Evolutionary conservation across 2,888 invertebrate species (phyloP).

Genomic region (Pediacus dermestoides): DNA sequence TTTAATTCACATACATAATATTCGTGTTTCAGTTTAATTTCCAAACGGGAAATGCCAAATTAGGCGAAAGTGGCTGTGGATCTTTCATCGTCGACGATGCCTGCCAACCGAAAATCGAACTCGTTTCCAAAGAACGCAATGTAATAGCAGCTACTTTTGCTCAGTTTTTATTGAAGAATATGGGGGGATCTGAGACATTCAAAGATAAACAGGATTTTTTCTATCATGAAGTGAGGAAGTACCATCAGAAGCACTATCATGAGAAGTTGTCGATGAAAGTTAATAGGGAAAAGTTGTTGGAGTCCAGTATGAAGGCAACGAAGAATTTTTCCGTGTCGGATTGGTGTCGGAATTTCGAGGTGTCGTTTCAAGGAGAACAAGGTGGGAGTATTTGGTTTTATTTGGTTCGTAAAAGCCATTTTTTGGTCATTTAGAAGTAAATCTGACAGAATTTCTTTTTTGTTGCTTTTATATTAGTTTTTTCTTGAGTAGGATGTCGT

Average conservation of each 20-base stretch:
- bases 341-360: constrained; percentile 94
- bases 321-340: constrained; percentile 82
- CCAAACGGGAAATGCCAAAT: constrained; percentile 54
- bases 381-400: constrained; percentile 52
- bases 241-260: constrained; percentile 83
- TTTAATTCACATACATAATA: not conserved
- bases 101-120: constrained; percentile 79
- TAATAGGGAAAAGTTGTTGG: constrained; percentile 73
- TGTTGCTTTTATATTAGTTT: no score
- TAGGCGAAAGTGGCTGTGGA: constrained; percentile 52
- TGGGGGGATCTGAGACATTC: constrained; percentile 93
- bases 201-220: constrained; percentile 63
- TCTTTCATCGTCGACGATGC: constrained; percentile 88
- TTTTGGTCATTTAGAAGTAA: no score
- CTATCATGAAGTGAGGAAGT: constrained; percentile 72
- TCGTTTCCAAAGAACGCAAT: constrained; percentile 80
- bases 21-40: constrained; percentile 61
- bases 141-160: constrained; percentile 92
- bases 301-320: constrained; percentile 81
- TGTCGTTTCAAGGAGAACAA: constrained; percentile 90
- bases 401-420: not conserved
- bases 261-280: constrained; percentile 82
- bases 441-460: no score
- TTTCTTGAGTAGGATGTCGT: no score
- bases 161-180: constrained; percentile 85